Evolutionary conservation across 2,888 invertebrate species (phyloP), one percentile per base, ranked within the genome.

Genomic region (Neria commutata): DNA sequence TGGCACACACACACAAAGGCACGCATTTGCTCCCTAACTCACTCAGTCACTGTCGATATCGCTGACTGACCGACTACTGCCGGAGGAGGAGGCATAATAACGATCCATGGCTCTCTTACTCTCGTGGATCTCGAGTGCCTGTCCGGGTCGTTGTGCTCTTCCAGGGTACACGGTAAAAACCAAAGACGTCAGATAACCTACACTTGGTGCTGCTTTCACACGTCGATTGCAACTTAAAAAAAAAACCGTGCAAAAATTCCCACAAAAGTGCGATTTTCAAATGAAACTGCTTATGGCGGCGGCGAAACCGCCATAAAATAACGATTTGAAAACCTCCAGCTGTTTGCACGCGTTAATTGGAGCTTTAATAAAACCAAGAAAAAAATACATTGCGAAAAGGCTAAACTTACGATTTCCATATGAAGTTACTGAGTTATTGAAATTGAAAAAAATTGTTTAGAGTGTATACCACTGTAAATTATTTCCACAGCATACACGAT

Each of bases 91-190:
- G 11, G 19, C 33, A 47, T 6, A 47, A 11, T 25, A 24, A 25
- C 46, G 6, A 21, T 24, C 6, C 6, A n/a, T n/a, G 11, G n/a
- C 37, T 37, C 37, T 37, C 37, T 37, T n/a, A 21, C n/a, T n/a
- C n/a, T 23, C 50, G 19, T 17, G 29, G 21, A 16, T 49, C 49
- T 26, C 29, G n/a, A 25, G 16, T 21, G n/a, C n/a, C n/a, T n/a
- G n/a, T n/a, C n/a, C n/a, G 52, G 52, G 52, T 52, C 52, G 52
- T 52, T 52, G 52, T 42, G 52, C 52, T 52, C 40, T 40, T 48
- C 42, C 25, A 16, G n/a, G n/a, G 17, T 26, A 48, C 48, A 48
- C 48, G 3, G 48, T 4, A n/a, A 48, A 26, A 11, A 48, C n/a
- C n/a, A n/a, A n/a, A n/a, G n/a, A n/a, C n/a, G n/a, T n/a, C n/a